Base-by-base conservation (phyloP, 2,113 vertebrate species). In the Triplophysa siluroides region DNA sequence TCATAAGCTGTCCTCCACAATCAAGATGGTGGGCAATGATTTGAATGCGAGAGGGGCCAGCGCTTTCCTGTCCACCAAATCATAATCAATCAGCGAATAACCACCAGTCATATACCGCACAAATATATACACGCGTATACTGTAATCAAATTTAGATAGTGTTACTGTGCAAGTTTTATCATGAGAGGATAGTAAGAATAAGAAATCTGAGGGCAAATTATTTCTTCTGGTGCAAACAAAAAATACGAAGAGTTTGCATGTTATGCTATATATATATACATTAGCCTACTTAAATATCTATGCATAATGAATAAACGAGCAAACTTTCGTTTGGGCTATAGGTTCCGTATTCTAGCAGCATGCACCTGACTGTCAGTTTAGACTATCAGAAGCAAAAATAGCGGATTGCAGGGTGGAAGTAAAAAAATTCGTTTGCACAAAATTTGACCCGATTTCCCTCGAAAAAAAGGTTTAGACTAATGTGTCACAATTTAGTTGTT, bases 1-100 rank as follows among this genome's bases (percentile, higher is more conserved):
- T 94, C 91, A 89, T 92, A 91, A 92, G 92, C 95, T 95, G 94
- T 95, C 95, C 93, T 93, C 92, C 86, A 91, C 93, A 94, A 95
- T 96, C 93, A 95, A 86, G 93, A 93, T 83, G 93, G 92, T 92
- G 91, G 92, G 92, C 89, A 91, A 91, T 95, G 95, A 95, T 95
- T 93, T 95, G 93, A 94, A 96, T 95, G 92, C 93, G 91, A 91
- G 93, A 92, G 93, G 94, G 79, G 90, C 91, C 90, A 89, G 86
- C 90, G 90, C 89, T 90, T 90, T 88, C 88, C 87, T 83, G 78
- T 80, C 85, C 87, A 75, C 92, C 88, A 92, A 92, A 92, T 93
- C 90, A 84, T 92, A 92, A 92, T 93, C 83, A 90, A 89, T 43
- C 85, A 87, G 86, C 88, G 87, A 88, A 90, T 89, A 84, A 90